Evolutionary conservation across 2,113 vertebrate species (phyloP).

Genomic region (Syngnathus scovelli): DNA sequence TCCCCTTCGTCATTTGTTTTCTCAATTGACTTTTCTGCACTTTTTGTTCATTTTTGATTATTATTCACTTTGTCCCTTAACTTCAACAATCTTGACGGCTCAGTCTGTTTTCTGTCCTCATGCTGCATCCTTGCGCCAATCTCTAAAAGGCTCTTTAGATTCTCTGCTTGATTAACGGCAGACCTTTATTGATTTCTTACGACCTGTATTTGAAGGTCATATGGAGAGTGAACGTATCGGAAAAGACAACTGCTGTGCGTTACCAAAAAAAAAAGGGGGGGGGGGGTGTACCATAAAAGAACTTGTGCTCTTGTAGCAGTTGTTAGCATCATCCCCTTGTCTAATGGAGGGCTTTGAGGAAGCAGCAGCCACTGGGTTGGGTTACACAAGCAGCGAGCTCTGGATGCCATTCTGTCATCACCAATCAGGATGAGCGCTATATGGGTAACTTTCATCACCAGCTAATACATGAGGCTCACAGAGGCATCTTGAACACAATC

Average conservation of each 20-base stretch:
- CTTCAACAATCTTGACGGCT: not conserved
- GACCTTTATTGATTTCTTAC: conserved; percentile 36
- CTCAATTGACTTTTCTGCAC: conserved; percentile 18
- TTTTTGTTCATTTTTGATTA: conserved; percentile 33
- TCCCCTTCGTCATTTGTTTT: conserved; percentile 25
- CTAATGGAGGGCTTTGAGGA: conserved; percentile 43
- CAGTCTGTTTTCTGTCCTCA: conserved; percentile 8
- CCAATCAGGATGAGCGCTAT: conserved; percentile 60
- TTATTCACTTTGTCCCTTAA: conserved; percentile 26
- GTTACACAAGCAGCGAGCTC: conserved; percentile 57
- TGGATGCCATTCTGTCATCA: conserved; percentile 65
- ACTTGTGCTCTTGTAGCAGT: conserved; percentile 10
- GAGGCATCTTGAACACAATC: conserved; percentile 39
- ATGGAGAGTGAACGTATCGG: conserved; percentile 17
- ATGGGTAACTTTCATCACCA: conserved; percentile 55
- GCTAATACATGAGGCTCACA: conserved; percentile 53
- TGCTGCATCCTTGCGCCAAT: conserved; percentile 8
- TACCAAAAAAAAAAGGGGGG: not conserved
- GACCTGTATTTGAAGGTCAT: conserved; percentile 40
- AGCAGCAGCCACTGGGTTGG: conserved; percentile 41
- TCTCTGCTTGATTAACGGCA: conserved; percentile 27
- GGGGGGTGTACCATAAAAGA: not conserved
- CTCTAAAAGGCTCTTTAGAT: conserved; percentile 7
- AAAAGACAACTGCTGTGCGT: conserved; percentile 8
- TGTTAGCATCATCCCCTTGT: conserved; percentile 37